phyloP scores from a whole-genome alignment of 2,797 vertebrate species.

The Argyrosomus regius region DNA sequence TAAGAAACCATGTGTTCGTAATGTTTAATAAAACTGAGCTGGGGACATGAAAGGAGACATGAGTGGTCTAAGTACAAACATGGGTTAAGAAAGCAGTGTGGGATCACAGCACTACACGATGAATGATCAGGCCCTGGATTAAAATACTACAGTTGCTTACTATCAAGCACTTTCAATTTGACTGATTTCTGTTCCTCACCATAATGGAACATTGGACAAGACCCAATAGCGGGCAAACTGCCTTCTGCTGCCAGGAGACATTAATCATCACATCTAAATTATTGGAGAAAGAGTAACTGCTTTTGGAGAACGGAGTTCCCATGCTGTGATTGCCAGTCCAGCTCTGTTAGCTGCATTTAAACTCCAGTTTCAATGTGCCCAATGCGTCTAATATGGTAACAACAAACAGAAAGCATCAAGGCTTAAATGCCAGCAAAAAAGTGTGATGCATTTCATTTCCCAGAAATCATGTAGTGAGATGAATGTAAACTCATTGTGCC shows the following conservation, averaged over 20 bases:
- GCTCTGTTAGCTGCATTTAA: conserved; percentile 29
- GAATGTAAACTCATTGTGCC: conserved; percentile 10
- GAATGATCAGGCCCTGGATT: conserved; percentile 41
- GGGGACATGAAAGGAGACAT: conserved; percentile 37
- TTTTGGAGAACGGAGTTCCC: conserved; percentile 33
- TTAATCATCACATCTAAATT: conserved; percentile 64
- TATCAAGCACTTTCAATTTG: conserved; percentile 61
- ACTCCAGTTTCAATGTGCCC: not conserved
- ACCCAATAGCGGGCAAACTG: conserved; percentile 51
- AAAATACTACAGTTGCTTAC: conserved; percentile 52
- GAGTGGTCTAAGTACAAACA: conserved; percentile 35
- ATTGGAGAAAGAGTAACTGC: conserved; percentile 47
- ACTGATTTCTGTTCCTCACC: conserved; percentile 57
- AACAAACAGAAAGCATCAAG: conserved; percentile 12
- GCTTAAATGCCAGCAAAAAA: not conserved
- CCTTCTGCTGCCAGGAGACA: conserved; percentile 54
- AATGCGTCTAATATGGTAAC: conserved; percentile 7
- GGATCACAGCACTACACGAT: conserved; percentile 32
- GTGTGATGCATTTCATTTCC: conserved; percentile 1
- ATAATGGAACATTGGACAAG: conserved; percentile 59
- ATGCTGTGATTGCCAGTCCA: conserved; percentile 25
- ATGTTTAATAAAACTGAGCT: conserved; percentile 28
- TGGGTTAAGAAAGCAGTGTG: conserved; percentile 23
- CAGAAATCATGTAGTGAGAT: conserved; percentile 18
- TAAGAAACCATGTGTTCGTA: conserved; percentile 14